Conservation (phyloP, 1,140 invertebrate genomes). For the Heliconius congener region DNA sequence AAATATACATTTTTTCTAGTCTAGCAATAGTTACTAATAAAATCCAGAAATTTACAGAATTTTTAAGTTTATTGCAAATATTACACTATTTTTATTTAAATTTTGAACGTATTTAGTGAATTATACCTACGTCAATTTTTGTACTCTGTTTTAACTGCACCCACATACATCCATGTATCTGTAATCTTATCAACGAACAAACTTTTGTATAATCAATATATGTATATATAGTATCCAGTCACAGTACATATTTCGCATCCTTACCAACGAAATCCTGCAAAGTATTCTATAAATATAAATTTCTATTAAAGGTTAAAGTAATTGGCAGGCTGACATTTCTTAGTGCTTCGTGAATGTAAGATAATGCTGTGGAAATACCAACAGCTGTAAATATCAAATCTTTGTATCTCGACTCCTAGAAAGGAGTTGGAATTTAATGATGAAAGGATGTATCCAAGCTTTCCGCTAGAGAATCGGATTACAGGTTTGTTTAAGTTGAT, state of each 20-base stretch:
- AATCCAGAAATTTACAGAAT: no score
- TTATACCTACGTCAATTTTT: no score
- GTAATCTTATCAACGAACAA: slow-evolving; percentile 1
- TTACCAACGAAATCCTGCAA: neutral
- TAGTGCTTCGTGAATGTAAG: slow-evolving; percentile 28
- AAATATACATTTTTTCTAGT: no score
- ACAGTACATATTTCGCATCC: neutral
- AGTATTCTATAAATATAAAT: slow-evolving; percentile 21
- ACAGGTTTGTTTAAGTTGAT: slow-evolving; percentile 8
- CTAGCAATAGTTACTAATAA: no score
- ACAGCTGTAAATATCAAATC: slow-evolving; percentile 36
- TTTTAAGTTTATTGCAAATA: neutral
- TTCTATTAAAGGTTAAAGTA: slow-evolving; percentile 23
- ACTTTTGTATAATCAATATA: neutral
- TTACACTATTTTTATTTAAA: neutral
- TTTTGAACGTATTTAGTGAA: no score
- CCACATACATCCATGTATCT: neutral
- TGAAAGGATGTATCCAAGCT: slow-evolving; percentile 22
- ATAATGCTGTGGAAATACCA: slow-evolving; percentile 34
- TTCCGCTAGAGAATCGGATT: slow-evolving; percentile 4
- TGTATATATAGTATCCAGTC: neutral
- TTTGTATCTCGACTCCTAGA: slow-evolving; percentile 29
- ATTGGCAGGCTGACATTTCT: slow-evolving; percentile 44
- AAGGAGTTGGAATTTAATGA: slow-evolving; percentile 28
- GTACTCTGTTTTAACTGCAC: neutral